Conservation (phyloP, 2,888 invertebrate species). For the Mamestra brassicae region DNA sequence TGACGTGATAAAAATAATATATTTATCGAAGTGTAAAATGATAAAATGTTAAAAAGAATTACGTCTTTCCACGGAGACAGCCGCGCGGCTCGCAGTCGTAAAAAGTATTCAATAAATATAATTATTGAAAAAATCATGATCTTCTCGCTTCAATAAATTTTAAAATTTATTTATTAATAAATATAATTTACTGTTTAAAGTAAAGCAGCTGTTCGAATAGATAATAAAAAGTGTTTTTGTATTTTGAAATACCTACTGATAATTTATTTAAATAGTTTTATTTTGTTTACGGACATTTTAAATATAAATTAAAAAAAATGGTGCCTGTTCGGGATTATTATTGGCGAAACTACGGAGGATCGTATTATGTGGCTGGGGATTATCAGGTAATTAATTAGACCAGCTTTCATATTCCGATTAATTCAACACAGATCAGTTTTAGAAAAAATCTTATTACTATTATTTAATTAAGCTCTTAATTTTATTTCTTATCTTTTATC, state of each 20-base stretch:
- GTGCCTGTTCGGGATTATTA: conserved; percentile 64
- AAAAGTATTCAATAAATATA: conserved; percentile 20
- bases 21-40: conserved; percentile 52
- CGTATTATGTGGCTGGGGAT: conserved; percentile 49
- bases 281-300: conserved; percentile 32
- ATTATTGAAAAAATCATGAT: conserved; percentile 28
- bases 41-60: conserved; percentile 54
- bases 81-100: conserved; percentile 22
- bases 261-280: conserved; percentile 3
- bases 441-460: background rate
- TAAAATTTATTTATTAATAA: conserved; percentile 12
- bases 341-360: conserved; percentile 44
- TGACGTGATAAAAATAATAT: conserved; percentile 60
- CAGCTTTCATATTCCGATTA: background rate
- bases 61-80: conserved; percentile 58
- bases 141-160: conserved; percentile 14
- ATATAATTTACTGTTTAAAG: background rate
- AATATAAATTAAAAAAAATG: conserved; percentile 50
- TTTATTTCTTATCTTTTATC: background rate
- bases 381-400: conserved; percentile 56
- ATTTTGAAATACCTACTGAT: conserved; percentile 8
- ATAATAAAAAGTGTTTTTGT: conserved; percentile 26
- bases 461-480: background rate
- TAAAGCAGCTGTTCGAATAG: conserved; percentile 19
- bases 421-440: background rate